Conservation (phyloP, 2,888 invertebrate species). For the Leucophora obtusa region DNA sequence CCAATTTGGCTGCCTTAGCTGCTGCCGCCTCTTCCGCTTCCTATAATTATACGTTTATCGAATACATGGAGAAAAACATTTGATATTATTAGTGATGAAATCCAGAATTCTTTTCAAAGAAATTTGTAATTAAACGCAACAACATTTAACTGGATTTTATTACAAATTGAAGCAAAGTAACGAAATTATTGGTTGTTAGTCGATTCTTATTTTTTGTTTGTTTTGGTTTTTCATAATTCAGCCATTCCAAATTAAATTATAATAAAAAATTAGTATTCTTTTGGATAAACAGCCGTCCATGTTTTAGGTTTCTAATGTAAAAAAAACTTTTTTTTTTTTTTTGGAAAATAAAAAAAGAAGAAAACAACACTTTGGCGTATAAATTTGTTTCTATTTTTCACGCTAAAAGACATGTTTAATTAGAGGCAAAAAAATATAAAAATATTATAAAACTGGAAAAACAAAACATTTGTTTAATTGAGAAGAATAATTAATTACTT, state of each 20-base stretch:
- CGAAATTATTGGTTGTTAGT: constrained; percentile 37
- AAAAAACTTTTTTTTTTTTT: constrained; percentile 19
- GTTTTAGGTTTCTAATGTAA: constrained; percentile 15
- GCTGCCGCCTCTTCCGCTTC: constrained; percentile 92
- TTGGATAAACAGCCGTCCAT: constrained; percentile 35
- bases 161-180: constrained; percentile 49
- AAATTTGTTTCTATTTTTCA: constrained; percentile 14
- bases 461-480: constrained; percentile 26
- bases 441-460: constrained; percentile 59
- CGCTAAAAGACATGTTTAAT: constrained; percentile 52
- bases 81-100: constrained; percentile 2
- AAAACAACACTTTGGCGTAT: constrained; percentile 34
- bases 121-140: constrained; percentile 25
- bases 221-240: constrained; percentile 49
- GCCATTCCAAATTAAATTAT: constrained; percentile 57
- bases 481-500: constrained; percentile 21
- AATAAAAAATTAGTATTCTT: constrained; percentile 19
- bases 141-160: constrained; percentile 51
- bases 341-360: constrained; percentile 27
- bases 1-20: constrained; percentile 80
- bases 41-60: constrained; percentile 78
- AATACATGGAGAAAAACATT: constrained; percentile 6
- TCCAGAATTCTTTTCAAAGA: neutral
- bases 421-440: constrained; percentile 45
- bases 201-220: constrained; percentile 22